A percentile compares a stretch with the other conserved stretches of the same genome.
Conservation (phyloP, 2,113 vertebrate species). For the Tiliqua scincoides region DNA sequence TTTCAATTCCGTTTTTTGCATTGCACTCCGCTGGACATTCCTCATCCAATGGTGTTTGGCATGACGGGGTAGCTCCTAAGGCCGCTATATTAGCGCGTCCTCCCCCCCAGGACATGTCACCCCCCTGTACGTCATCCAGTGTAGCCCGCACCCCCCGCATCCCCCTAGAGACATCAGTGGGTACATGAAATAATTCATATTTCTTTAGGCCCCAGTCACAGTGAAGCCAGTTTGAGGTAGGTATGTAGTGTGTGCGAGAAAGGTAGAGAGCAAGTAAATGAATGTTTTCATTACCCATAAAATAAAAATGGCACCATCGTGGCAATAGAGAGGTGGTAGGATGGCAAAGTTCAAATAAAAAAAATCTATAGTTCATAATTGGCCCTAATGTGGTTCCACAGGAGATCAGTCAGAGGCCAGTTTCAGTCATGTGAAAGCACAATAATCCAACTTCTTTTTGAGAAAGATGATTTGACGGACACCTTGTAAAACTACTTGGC, state of each 20-base stretch:
- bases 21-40: no score
- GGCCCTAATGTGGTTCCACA: conserved; percentile 9
- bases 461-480: conserved; percentile 11
- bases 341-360: conserved; percentile 5
- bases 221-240: not conserved
- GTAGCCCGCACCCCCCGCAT: no score
- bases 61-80: no score
- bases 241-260: not conserved
- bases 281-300: conserved; percentile 1
- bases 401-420: conserved; percentile 20
- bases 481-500: conserved; percentile 11
- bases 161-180: no score
- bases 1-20: no score
- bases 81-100: no score
- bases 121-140: no score
- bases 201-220: not conserved
- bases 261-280: not conserved
- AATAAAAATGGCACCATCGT: not conserved
- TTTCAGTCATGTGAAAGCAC: conserved; percentile 16
- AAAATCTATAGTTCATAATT: conserved; percentile 11
- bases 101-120: no score
- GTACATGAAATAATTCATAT: not conserved
- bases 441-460: conserved; percentile 15
- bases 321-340: not conserved
- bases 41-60: no score